Conservation (phyloP, 2,888 invertebrate species). For the Aproaerema taeniolella region DNA sequence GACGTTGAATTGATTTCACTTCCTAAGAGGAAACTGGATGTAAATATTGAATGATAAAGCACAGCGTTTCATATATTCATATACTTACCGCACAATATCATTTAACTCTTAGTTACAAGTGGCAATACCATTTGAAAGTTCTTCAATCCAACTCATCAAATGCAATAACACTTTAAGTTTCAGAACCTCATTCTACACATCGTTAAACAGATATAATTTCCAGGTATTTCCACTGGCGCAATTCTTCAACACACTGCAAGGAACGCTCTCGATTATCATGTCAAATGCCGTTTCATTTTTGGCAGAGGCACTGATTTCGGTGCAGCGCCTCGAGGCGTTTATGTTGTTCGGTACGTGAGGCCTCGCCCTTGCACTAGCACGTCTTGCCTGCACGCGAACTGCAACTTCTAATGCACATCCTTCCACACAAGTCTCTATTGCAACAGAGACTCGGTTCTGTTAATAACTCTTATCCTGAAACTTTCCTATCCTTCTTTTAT, state of each 20-base stretch:
- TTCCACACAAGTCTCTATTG: constrained; percentile 37
- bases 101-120: no score
- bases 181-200: no score
- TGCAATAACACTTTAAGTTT: no score
- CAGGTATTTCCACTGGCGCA: constrained; percentile 80
- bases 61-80: no score
- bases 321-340: constrained; percentile 78
- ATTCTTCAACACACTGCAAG: constrained; percentile 80
- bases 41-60: no score
- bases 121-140: no score
- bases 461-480: constrained; percentile 5
- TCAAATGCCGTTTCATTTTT: constrained; percentile 76
- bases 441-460: constrained; percentile 33
- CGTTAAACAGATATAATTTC: constrained; percentile 37
- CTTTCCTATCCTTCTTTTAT: background rate
- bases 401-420: constrained; percentile 9
- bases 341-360: constrained; percentile 71
- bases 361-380: constrained; percentile 5
- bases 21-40: no score
- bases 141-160: no score
- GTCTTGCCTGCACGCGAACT: constrained; percentile 11
- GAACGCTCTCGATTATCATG: constrained; percentile 79
- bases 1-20: no score
- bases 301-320: constrained; percentile 79
- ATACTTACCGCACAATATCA: no score